Percentiles rank a stretch among this genome's conserved stretches.
phyloP scores from a whole-genome alignment of 2,797 vertebrate species.

The Amblyopsis hoosieri region DNA sequence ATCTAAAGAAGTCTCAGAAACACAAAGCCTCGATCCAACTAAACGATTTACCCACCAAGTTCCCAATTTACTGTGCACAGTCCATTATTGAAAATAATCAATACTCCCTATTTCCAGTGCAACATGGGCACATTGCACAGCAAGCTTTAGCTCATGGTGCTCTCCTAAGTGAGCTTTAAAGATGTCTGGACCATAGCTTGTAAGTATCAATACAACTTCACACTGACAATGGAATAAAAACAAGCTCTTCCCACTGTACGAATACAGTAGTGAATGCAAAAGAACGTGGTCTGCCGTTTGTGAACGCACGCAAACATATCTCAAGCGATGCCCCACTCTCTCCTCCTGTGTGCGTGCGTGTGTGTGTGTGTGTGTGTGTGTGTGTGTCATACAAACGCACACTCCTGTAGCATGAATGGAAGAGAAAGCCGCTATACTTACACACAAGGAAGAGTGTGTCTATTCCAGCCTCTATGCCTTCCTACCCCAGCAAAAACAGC shows the following conservation, averaged over 20 bases:
- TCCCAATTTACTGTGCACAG: not conserved
- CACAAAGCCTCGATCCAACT: not conserved
- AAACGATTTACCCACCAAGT: not conserved
- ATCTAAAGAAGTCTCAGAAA: constrained; percentile 4
- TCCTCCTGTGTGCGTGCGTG: no score
- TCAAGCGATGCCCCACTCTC: no score
- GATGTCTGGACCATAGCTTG: not conserved
- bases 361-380: no score
- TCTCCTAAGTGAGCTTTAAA: not conserved
- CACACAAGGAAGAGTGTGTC: constrained; percentile 33
- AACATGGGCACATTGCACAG: constrained; percentile 2
- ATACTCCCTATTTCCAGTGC: not conserved
- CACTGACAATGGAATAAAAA: constrained; percentile 8
- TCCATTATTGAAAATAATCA: not conserved
- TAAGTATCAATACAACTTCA: constrained; percentile 7
- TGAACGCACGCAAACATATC: constrained; percentile 2
- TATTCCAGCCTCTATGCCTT: constrained; percentile 27
- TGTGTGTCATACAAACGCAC: constrained; percentile 11
- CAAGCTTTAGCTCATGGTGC: not conserved
- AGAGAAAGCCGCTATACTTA: constrained; percentile 56
- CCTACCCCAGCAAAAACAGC: constrained; percentile 10
- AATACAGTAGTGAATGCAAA: not conserved
- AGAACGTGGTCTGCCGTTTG: not conserved
- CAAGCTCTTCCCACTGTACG: not conserved
- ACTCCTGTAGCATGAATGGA: constrained; percentile 18